Evolutionary conservation across 2,797 vertebrate species (phyloP).

Genomic region (Pipistrellus pipistrellus): DNA sequence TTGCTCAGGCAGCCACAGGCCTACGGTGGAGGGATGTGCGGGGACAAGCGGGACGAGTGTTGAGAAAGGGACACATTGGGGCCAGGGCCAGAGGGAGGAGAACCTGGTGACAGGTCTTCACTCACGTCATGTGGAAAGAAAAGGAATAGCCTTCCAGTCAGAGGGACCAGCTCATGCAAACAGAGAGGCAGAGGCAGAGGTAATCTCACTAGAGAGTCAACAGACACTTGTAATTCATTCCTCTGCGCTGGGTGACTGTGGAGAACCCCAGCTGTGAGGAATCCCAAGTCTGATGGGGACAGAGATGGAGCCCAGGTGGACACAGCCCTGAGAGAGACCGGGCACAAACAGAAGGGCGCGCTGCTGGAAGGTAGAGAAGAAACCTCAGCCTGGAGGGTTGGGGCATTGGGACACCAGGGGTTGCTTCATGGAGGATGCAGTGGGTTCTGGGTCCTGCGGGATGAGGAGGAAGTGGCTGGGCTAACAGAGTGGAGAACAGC

Average conservation of each 20-base stretch:
- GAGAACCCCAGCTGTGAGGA: background rate
- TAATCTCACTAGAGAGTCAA: background rate
- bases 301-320: background rate
- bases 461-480: background rate
- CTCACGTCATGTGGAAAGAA: background rate
- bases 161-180: background rate
- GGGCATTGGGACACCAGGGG: too few relatives aligned
- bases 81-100: background rate
- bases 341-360: background rate
- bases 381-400: background rate
- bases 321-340: background rate
- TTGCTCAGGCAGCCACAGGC: background rate
- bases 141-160: background rate
- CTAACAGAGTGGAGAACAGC: background rate
- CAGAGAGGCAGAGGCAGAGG: background rate
- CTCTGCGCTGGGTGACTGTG: background rate
- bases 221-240: background rate
- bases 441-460: background rate
- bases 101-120: background rate
- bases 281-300: background rate
- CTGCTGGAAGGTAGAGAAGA: background rate
- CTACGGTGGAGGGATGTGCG: background rate
- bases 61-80: background rate
- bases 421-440: background rate
- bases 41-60: too few relatives aligned